These are phyloP conservation scores for Grus americana DNA, from an alignment of 2,113 vertebrate species.

Conservation along the genomic window DNA sequence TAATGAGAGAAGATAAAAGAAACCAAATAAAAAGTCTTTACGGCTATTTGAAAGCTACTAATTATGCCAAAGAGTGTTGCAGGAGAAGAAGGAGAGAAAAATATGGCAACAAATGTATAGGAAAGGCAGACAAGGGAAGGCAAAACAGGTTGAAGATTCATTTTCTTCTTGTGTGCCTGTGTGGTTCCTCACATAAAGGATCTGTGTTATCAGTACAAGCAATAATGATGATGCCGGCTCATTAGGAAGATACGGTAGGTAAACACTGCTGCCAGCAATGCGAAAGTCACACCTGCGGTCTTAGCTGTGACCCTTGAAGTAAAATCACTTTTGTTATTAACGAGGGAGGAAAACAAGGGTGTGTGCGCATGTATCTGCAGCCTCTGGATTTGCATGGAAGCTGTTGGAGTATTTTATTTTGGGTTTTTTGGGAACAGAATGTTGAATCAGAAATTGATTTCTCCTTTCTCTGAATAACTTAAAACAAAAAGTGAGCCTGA, in stretches of 20 bases:
- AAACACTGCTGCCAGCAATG: background rate
- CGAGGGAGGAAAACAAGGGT: background rate
- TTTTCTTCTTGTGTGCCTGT: background rate
- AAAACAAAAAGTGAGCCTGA: background rate
- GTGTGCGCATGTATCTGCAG: background rate
- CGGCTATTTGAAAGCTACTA: background rate
- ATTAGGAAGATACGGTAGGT: background rate
- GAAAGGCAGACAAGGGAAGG: background rate
- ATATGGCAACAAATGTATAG: background rate
- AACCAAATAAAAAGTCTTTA: background rate
- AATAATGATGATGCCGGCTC: background rate
- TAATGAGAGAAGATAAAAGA: background rate
- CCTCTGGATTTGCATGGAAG: background rate
- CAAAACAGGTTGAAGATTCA: background rate
- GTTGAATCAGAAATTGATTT: constrained; percentile 1
- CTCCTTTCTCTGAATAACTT: background rate
- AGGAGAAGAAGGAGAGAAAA: background rate
- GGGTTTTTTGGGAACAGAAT: background rate
- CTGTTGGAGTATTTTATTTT: background rate
- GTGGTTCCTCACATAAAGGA: accelerated
- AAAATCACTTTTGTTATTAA: background rate
- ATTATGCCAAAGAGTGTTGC: background rate
- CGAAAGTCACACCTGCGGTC: background rate
- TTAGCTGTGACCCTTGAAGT: background rate
- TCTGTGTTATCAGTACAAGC: background rate